A percentile compares a stretch with the other conserved stretches of the same genome.
These are phyloP conservation scores for Beris chalybata DNA, from an alignment of 2,888 invertebrate species.

Conservation along the genomic window DNA sequence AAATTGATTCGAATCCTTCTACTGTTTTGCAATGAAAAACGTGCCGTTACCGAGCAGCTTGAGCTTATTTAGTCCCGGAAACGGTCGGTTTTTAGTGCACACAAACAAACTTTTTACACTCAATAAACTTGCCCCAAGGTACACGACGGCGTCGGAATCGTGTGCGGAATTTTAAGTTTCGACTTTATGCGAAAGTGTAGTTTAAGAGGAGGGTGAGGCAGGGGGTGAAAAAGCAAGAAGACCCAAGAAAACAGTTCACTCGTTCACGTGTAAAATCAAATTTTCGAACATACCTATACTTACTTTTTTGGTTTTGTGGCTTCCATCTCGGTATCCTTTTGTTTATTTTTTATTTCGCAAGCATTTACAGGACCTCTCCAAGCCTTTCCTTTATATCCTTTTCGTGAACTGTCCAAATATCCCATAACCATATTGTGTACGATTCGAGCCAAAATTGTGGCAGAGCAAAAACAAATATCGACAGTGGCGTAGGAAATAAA, in stretches of 20 bases:
- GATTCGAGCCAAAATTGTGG: constrained; percentile 16
- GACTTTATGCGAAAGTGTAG: no score
- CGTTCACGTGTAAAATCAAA: no score
- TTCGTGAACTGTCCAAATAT: constrained; percentile 29
- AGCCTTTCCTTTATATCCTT: neutral
- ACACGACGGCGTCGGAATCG: neutral
- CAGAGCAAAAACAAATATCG: constrained; percentile 24
- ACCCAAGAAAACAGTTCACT: no score
- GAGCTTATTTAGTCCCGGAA: no score
- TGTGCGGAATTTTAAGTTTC: constrained; percentile 13
- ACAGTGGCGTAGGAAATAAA: constrained; percentile 21
- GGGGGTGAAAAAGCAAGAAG: no score
- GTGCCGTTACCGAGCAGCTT: neutral
- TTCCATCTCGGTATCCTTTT: neutral
- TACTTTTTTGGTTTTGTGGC: neutral
- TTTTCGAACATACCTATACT: no score
- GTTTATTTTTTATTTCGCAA: neutral
- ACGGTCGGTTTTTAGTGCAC: no score
- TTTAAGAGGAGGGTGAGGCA: no score
- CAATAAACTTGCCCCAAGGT: neutral
- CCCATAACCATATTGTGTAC: constrained; percentile 22
- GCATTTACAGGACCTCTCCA: no score
- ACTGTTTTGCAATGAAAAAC: constrained; percentile 22
- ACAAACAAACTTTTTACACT: neutral
- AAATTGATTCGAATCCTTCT: constrained; percentile 22